Conservation (phyloP, 2,113 vertebrate species). For the Noctilio leporinus region DNA sequence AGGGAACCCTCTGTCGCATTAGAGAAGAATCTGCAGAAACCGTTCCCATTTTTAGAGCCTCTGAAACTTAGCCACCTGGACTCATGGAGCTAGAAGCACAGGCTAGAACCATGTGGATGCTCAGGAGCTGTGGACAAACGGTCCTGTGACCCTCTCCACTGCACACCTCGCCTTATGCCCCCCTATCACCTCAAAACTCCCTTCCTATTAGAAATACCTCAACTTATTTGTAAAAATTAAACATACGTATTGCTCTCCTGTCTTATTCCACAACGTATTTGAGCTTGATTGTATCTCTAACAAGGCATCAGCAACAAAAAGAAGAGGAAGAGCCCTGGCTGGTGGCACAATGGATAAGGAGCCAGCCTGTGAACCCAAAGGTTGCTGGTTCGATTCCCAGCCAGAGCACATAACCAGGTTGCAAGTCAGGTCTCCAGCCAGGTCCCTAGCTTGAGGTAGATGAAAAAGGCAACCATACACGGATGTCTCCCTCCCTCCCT, state of each 20-base stretch:
- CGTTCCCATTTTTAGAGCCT: not conserved
- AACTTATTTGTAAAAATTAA: not conserved
- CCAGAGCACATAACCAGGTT: too few relatives aligned
- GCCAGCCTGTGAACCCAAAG: too few relatives aligned
- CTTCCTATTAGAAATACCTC: not conserved
- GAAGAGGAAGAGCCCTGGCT: not conserved
- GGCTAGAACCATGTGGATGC: rapidly evolving
- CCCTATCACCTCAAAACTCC: not conserved
- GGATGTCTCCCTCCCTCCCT: too few relatives aligned
- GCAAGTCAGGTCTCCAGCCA: too few relatives aligned
- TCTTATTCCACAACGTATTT: not conserved
- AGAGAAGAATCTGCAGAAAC: not conserved
- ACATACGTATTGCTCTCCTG: not conserved
- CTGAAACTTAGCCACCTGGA: not conserved
- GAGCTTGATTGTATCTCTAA: not conserved
- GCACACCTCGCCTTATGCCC: not conserved
- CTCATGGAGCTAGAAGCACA: not conserved
- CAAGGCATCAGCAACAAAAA: not conserved
- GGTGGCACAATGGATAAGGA: too few relatives aligned
- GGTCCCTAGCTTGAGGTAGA: too few relatives aligned
- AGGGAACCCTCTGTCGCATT: not conserved
- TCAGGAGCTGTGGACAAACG: not conserved
- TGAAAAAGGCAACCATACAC: too few relatives aligned
- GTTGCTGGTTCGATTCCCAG: too few relatives aligned
- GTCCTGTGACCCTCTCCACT: not conserved